Percentiles rank a stretch among this genome's conserved stretches.
phyloP scores from a whole-genome alignment of 2,797 vertebrate genomes.

The Sebastes paucispinis region DNA sequence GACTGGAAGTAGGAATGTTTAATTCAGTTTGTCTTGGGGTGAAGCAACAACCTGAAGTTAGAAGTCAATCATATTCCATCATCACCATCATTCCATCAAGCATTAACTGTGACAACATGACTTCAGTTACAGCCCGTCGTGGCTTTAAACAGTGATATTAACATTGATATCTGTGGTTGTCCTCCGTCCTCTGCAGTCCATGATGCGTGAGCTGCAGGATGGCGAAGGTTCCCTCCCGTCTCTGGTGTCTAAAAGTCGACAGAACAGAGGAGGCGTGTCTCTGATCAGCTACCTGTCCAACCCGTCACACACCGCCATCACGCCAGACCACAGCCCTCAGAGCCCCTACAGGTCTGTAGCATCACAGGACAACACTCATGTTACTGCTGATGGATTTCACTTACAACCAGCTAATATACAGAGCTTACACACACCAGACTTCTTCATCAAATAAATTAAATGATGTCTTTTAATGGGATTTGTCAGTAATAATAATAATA shows the following conservation, averaged over 20 bases:
- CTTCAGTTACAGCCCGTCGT: not conserved
- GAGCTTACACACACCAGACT: too few species aligned
- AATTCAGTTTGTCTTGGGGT: too few species aligned
- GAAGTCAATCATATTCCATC: too few species aligned
- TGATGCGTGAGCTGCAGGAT: slow-evolving; percentile 83
- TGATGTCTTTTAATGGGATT: not conserved
- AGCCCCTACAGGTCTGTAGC: slow-evolving; percentile 31
- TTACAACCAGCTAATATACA: too few species aligned
- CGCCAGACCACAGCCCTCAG: not conserved
- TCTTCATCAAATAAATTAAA: too few species aligned
- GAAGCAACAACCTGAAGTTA: too few species aligned
- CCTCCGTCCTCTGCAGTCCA: slow-evolving; percentile 71
- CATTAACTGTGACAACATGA: too few species aligned
- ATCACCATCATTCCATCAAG: too few species aligned
- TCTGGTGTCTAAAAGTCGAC: slow-evolving; percentile 45
- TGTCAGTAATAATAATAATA: not conserved
- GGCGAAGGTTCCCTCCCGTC: slow-evolving; percentile 73
- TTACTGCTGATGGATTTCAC: too few species aligned
- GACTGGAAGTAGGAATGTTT: too few species aligned
- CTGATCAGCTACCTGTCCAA: slow-evolving; percentile 88
- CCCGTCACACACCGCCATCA: slow-evolving; percentile 7
- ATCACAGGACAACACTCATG: too few species aligned
- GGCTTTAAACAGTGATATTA: not conserved
- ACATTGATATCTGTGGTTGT: not conserved
- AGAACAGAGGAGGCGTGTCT: slow-evolving; percentile 80